Percentiles rank a stretch among this genome's conserved stretches.
These are phyloP conservation scores for Rapana venosa DNA, from an alignment of 2,888 invertebrate genomes.

Conservation along the genomic window DNA sequence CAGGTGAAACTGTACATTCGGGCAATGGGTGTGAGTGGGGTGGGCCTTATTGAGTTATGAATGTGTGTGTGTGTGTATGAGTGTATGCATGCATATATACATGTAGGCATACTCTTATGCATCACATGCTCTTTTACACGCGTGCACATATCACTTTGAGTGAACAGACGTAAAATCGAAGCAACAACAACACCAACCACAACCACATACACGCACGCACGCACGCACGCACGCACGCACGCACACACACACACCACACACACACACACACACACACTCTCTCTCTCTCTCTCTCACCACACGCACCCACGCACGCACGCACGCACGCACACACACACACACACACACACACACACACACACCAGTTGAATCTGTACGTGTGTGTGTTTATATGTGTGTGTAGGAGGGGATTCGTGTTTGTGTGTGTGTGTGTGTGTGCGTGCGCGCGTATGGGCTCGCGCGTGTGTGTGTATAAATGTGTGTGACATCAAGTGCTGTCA, in stretches of 20 bases:
- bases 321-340: background rate
- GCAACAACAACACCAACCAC: too few species aligned
- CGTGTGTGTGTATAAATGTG: background rate
- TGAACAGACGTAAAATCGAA: too few species aligned
- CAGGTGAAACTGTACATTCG: background rate
- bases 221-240: background rate
- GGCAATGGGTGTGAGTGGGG: background rate
- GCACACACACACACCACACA: background rate
- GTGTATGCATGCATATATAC: too few species aligned
- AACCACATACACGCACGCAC: background rate
- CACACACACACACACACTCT: constrained; percentile 17
- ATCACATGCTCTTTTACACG: background rate
- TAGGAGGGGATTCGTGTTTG: too few species aligned
- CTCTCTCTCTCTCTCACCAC: too few species aligned
- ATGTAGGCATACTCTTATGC: too few species aligned
- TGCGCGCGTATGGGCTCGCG: background rate
- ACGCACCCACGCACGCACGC: background rate
- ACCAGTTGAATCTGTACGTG: background rate
- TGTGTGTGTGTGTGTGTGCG: background rate
- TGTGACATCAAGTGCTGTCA: background rate
- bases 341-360: constrained; percentile 10
- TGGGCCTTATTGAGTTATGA: background rate
- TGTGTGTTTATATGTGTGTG: background rate
- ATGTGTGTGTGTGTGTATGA: background rate
- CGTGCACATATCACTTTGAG: too few species aligned